These are phyloP conservation scores for Sarcophaga carnaria DNA, from an alignment of 2,888 invertebrate species.

Conservation along the genomic window DNA sequence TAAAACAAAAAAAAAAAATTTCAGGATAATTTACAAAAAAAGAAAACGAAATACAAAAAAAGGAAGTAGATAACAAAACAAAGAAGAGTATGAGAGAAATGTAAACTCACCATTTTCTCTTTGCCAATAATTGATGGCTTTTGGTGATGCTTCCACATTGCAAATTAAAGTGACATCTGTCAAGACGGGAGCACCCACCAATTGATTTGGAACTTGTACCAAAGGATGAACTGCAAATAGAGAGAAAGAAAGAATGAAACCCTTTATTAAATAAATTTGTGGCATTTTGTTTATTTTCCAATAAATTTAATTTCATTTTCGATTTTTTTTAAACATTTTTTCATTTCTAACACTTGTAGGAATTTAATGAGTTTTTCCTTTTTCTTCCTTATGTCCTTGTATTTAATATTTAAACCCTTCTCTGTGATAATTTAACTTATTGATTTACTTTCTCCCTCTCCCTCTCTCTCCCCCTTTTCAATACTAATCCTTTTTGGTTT, in stretches of 20 bases:
- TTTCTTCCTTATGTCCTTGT: neutral
- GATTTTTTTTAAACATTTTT: neutral
- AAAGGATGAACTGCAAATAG: conserved; percentile 90
- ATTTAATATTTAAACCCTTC: conserved; percentile 43
- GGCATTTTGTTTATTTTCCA: conserved; percentile 62
- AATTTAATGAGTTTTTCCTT: conserved; percentile 50
- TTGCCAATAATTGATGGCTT: conserved; percentile 97
- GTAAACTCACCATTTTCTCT: conserved; percentile 90
- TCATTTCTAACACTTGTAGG: conserved; percentile 22
- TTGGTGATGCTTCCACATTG: conserved; percentile 95
- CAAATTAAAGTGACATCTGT: conserved; percentile 93
- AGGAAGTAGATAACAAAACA: conserved; percentile 61
- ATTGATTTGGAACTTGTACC: conserved; percentile 96
- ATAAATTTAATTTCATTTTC: conserved; percentile 39
- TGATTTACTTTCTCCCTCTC: conserved; percentile 42
- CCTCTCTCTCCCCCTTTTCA: neutral
- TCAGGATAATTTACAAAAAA: neutral
- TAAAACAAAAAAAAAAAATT: too few species aligned
- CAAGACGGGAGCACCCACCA: conserved; percentile 93
- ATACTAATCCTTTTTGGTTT: conserved; percentile 21
- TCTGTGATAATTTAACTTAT: conserved; percentile 29
- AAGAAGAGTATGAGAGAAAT: conserved; percentile 28
- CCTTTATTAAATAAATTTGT: conserved; percentile 58
- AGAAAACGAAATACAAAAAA: conserved; percentile 6
- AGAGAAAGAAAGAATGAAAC: neutral